Evolutionary conservation across 2,888 invertebrate species (phyloP).

Genomic region (Buathra laborator): DNA sequence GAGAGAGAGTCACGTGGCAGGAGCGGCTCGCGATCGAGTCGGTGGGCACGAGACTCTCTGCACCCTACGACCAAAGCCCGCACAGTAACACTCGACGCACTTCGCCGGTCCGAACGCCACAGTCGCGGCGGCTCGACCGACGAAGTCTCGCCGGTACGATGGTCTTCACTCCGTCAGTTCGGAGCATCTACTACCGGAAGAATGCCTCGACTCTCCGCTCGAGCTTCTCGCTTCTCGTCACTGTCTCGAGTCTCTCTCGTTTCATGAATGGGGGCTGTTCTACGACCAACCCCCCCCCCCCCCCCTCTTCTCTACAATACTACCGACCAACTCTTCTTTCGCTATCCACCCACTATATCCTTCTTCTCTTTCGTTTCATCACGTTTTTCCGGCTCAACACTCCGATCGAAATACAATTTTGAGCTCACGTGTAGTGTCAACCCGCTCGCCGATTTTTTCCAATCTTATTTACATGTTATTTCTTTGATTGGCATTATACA

Average conservation of each 20-base stretch:
- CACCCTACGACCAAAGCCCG: slow-evolving; percentile 48
- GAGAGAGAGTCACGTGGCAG: slow-evolving; percentile 66
- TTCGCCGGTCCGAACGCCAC: slow-evolving; percentile 52
- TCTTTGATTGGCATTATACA: too few species aligned
- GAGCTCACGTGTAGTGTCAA: too few species aligned
- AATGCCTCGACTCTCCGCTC: slow-evolving; percentile 30
- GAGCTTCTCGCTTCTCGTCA: slow-evolving; percentile 24
- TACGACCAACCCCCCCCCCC: slow-evolving; percentile 52
- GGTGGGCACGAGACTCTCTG: slow-evolving; percentile 44
- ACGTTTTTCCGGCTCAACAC: too few species aligned
- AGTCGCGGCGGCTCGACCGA: slow-evolving; percentile 38
- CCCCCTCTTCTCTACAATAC: slow-evolving; percentile 41
- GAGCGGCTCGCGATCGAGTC: slow-evolving; percentile 43
- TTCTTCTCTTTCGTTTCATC: neutral
- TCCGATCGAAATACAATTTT: too few species aligned
- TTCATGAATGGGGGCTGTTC: slow-evolving; percentile 63
- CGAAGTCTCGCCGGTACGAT: slow-evolving; percentile 54
- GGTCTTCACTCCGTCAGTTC: slow-evolving; percentile 66
- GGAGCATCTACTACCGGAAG: slow-evolving; percentile 64
- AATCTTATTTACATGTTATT: too few species aligned
- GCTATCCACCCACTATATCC: slow-evolving; percentile 39
- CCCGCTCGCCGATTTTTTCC: too few species aligned
- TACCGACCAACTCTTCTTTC: slow-evolving; percentile 60
- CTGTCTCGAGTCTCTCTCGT: slow-evolving; percentile 41
- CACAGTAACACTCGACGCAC: slow-evolving; percentile 56